phyloP scores from a whole-genome alignment of 2,888 invertebrate genomes.

The Hartigia nigra region DNA sequence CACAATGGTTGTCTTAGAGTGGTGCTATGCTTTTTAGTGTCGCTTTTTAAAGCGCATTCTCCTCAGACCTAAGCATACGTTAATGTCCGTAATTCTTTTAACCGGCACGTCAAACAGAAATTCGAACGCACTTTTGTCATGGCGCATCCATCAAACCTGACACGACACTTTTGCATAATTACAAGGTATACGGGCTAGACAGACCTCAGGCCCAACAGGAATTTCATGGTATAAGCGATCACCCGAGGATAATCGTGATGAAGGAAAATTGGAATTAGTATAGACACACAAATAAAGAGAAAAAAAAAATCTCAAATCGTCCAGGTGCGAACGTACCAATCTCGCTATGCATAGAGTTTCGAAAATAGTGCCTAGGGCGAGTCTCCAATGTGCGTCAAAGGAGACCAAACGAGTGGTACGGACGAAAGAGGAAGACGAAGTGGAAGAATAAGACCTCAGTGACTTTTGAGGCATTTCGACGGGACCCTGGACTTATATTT shows the following conservation, averaged over 20 bases:
- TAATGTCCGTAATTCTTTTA: constrained; percentile 36
- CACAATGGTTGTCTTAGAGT: constrained; percentile 50
- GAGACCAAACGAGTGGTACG: constrained; percentile 13
- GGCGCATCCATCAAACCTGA: constrained; percentile 48
- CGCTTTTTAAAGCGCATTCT: constrained; percentile 29
- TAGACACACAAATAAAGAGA: background rate
- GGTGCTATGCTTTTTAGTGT: constrained; percentile 50
- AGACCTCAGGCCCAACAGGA: background rate
- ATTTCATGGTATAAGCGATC: background rate
- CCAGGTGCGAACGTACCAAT: background rate
- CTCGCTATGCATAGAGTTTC: background rate
- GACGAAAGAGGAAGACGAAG: constrained; percentile 20
- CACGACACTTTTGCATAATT: constrained; percentile 16
- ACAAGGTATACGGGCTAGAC: background rate
- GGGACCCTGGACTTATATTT: constrained; percentile 44
- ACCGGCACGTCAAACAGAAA: constrained; percentile 32
- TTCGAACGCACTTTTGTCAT: constrained; percentile 39
- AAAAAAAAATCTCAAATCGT: background rate
- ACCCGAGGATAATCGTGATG: background rate
- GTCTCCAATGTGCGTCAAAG: background rate
- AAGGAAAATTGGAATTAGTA: background rate
- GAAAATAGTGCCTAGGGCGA: background rate
- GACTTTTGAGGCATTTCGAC: constrained; percentile 28
- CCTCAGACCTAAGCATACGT: background rate
- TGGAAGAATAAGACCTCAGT: constrained; percentile 18